Evolutionary conservation across 2,797 vertebrate genomes (phyloP).

Genomic region (Carcharodon carcharias): DNA sequence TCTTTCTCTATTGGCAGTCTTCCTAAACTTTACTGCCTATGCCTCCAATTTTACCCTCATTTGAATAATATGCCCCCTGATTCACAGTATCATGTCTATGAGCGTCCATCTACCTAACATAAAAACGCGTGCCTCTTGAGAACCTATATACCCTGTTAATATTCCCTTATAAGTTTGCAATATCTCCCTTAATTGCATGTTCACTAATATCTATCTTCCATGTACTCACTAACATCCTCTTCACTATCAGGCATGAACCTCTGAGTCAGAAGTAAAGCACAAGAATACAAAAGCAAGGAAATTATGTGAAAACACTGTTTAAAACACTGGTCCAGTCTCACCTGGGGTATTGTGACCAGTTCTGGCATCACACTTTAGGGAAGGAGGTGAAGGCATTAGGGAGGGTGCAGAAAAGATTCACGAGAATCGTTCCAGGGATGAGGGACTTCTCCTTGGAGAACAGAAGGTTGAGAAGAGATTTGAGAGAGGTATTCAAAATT

Average conservation of each 20-base stretch:
- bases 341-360: too few relatives aligned
- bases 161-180: background rate
- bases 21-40: background rate
- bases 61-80: background rate
- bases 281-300: too few relatives aligned
- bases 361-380: too few relatives aligned
- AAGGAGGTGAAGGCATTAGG: too few relatives aligned
- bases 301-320: too few relatives aligned
- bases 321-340: too few relatives aligned
- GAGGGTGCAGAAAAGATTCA: too few relatives aligned
- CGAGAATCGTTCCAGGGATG: too few relatives aligned
- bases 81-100: background rate
- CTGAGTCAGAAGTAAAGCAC: background rate
- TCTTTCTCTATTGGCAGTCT: background rate
- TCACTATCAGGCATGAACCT: background rate
- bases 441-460: too few relatives aligned
- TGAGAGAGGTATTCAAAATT: too few relatives aligned
- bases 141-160: background rate
- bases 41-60: background rate
- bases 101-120: background rate
- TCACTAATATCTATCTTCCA: background rate
- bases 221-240: background rate
- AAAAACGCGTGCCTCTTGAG: background rate
- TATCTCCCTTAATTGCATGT: background rate
- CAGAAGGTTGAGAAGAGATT: too few relatives aligned